A percentile compares a stretch with the other conserved stretches of the same genome.
Evolutionary conservation across 2,797 vertebrate genomes (phyloP).

Genomic region (Octomys mimax): DNA sequence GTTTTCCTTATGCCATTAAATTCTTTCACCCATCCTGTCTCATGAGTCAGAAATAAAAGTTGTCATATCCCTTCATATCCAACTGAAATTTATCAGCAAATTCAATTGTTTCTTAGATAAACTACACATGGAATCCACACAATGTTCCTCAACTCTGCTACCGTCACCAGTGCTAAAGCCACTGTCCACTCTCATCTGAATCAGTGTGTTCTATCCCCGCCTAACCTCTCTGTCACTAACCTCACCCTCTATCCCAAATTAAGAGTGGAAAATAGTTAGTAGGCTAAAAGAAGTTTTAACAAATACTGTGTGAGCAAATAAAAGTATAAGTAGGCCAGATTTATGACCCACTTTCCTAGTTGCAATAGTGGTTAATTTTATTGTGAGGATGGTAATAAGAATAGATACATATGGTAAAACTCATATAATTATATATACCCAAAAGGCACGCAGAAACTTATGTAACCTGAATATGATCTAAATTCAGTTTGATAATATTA

Average conservation of each 20-base stretch:
- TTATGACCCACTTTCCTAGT: not conserved
- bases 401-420: not conserved
- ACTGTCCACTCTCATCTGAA: not conserved
- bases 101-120: not conserved
- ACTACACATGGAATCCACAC: not conserved
- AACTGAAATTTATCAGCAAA: not conserved
- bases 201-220: not conserved
- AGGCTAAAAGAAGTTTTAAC: slow-evolving; percentile 32
- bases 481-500: slow-evolving; percentile 26
- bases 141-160: not conserved
- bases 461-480: not conserved
- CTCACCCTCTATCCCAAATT: not conserved
- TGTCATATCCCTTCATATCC: not conserved
- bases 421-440: not conserved
- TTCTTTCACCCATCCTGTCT: not conserved
- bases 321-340: not conserved
- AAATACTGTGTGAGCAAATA: not conserved
- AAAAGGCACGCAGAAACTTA: not conserved
- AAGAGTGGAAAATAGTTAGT: not conserved
- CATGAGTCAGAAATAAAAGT: not conserved
- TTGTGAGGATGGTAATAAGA: not conserved
- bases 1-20: not conserved
- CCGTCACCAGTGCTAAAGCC: not conserved
- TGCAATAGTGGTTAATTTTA: not conserved
- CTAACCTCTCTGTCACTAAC: not conserved